These are phyloP conservation scores for Malurus leucopterus DNA, from an alignment of 2,797 vertebrate species.

Conservation along the genomic window DNA sequence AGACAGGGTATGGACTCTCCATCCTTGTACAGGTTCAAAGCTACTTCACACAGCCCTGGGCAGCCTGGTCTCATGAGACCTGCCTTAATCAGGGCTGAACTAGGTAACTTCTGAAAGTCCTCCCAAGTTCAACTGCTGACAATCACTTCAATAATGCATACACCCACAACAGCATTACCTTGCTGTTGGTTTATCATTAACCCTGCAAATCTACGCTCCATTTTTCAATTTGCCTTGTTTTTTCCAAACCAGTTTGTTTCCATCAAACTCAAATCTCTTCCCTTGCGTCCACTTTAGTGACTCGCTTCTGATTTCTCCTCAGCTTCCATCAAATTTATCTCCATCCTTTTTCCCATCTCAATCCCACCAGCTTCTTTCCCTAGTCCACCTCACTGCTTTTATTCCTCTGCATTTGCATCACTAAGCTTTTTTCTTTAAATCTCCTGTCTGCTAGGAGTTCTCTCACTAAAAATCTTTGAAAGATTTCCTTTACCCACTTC, in stretches of 20 bases:
- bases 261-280: background rate
- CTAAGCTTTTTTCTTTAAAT: background rate
- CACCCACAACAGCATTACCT: background rate
- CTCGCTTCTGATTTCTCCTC: background rate
- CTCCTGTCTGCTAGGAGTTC: background rate
- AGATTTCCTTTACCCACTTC: background rate
- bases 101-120: background rate
- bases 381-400: background rate
- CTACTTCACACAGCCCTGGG: background rate
- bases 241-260: background rate
- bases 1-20: background rate
- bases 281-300: background rate
- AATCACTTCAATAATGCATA: background rate
- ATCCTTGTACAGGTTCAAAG: rapidly evolving
- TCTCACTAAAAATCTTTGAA: background rate
- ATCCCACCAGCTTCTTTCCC: background rate
- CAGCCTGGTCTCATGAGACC: background rate
- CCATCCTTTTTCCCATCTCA: background rate
- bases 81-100: background rate
- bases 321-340: background rate
- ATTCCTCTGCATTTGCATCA: background rate
- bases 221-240: background rate
- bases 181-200: background rate
- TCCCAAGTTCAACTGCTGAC: background rate
- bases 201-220: background rate